Conservation (phyloP, 2,888 invertebrate species). For the Tetragnatha montana region DNA sequence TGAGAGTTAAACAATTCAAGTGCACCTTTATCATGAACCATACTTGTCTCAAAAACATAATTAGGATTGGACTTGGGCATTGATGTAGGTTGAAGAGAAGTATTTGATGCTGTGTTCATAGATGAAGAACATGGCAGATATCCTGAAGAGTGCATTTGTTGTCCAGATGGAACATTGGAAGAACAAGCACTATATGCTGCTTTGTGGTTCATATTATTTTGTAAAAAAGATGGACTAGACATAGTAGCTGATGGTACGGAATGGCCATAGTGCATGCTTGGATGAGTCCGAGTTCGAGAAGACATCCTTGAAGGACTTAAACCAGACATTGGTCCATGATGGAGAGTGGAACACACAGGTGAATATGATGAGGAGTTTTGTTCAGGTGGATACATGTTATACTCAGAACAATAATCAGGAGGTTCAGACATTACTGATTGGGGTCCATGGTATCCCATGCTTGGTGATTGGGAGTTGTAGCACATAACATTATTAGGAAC, state of each 20-base stretch:
- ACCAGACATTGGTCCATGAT: slow-evolving; percentile 30
- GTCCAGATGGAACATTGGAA: slow-evolving; percentile 47
- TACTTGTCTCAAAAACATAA: slow-evolving; percentile 28
- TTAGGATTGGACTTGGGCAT: background rate
- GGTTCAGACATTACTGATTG: slow-evolving; percentile 42
- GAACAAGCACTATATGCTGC: slow-evolving; percentile 42
- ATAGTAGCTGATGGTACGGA: slow-evolving; percentile 34
- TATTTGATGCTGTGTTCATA: slow-evolving; percentile 20
- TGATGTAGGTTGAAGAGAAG: slow-evolving; percentile 2
- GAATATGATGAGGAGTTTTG: slow-evolving; percentile 51
- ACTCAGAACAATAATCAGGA: slow-evolving; percentile 56
- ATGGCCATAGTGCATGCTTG: slow-evolving; percentile 42
- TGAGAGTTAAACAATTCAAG: slow-evolving; percentile 52
- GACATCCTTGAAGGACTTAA: slow-evolving; percentile 40
- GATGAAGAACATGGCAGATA: slow-evolving; percentile 21
- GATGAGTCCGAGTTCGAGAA: slow-evolving; percentile 29
- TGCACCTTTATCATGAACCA: slow-evolving; percentile 50
- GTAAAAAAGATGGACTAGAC: slow-evolving; percentile 54
- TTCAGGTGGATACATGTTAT: slow-evolving; percentile 43
- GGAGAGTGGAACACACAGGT: slow-evolving; percentile 50
- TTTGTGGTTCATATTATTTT: slow-evolving; percentile 55
- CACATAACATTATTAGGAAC: slow-evolving; percentile 48
- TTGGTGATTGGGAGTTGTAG: slow-evolving; percentile 51
- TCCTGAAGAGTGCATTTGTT: slow-evolving; percentile 40
- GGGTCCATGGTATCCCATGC: slow-evolving; percentile 51